Percentiles rank a stretch among this genome's conserved stretches.
Evolutionary conservation across 2,113 vertebrate genomes (phyloP).

Genomic region (Polyodon spathula): DNA sequence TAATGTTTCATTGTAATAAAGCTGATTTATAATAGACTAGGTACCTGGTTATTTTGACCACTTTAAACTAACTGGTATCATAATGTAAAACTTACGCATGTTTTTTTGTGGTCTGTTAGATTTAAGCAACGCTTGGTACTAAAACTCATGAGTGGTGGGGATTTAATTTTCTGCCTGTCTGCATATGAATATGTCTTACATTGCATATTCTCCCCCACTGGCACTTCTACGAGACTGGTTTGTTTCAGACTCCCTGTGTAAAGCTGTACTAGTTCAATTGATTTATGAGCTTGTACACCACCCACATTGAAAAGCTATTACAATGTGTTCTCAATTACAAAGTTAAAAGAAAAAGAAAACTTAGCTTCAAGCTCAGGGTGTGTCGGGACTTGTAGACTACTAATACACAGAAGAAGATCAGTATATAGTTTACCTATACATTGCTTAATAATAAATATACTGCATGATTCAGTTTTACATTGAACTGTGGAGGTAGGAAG

Average conservation of each 20-base stretch:
- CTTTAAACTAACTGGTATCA: not conserved
- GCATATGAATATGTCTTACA: slow-evolving; percentile 53
- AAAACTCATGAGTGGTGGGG: slow-evolving; percentile 43
- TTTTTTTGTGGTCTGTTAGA: slow-evolving; percentile 30
- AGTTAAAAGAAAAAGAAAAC: not conserved
- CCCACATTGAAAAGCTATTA: slow-evolving; percentile 26
- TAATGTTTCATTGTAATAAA: too few species aligned
- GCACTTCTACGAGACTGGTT: not conserved
- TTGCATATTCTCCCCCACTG: slow-evolving; percentile 3
- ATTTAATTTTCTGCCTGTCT: slow-evolving; percentile 67
- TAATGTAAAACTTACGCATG: not conserved
- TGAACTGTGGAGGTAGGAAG: too few species aligned
- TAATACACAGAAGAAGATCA: too few species aligned
- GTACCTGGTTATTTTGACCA: too few species aligned
- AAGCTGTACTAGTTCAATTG: not conserved
- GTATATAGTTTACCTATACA: too few species aligned
- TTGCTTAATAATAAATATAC: too few species aligned
- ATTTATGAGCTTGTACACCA: slow-evolving; percentile 12
- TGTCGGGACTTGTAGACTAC: too few species aligned
- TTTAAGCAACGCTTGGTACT: slow-evolving; percentile 45
- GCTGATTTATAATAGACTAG: too few species aligned
- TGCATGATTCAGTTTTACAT: too few species aligned
- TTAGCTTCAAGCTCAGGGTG: too few species aligned
- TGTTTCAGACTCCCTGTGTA: not conserved
- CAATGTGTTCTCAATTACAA: slow-evolving; percentile 15